These are phyloP conservation scores for Ceramica pisi DNA, from an alignment of 2,888 invertebrate genomes.

Conservation along the genomic window DNA sequence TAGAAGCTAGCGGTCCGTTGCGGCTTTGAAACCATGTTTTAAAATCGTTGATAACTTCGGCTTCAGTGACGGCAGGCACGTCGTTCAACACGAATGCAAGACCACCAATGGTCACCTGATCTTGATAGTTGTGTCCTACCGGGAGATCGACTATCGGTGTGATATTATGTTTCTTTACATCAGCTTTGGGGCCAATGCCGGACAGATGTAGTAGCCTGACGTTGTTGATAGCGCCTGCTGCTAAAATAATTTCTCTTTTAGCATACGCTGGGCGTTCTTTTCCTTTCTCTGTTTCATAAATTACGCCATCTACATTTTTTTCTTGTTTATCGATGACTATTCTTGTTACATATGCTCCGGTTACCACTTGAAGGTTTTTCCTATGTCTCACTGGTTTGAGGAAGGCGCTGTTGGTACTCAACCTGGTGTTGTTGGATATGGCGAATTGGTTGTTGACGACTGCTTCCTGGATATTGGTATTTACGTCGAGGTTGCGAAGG, in stretches of 20 bases:
- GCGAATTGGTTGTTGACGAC: slow-evolving; percentile 86
- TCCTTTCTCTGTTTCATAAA: slow-evolving; percentile 85
- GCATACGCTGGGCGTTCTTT: slow-evolving; percentile 84
- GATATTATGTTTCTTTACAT: slow-evolving; percentile 83
- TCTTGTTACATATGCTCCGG: slow-evolving; percentile 84
- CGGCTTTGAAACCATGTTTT: slow-evolving; percentile 87
- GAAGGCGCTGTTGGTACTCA: slow-evolving; percentile 86
- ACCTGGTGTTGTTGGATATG: slow-evolving; percentile 84
- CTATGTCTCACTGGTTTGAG: slow-evolving; percentile 84
- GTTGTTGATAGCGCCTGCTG: slow-evolving; percentile 87
- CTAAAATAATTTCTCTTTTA: slow-evolving; percentile 85
- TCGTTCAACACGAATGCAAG: slow-evolving; percentile 84
- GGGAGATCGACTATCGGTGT: slow-evolving; percentile 80
- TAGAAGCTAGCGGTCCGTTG: slow-evolving; percentile 84
- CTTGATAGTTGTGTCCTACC: slow-evolving; percentile 86
- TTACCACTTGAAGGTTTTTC: slow-evolving; percentile 83
- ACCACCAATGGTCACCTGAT: slow-evolving; percentile 87
- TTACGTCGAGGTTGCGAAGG: slow-evolving; percentile 83
- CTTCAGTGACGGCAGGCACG: slow-evolving; percentile 78
- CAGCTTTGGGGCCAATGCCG: slow-evolving; percentile 83
- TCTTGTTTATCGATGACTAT: slow-evolving; percentile 83
- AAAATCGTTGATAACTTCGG: slow-evolving; percentile 83
- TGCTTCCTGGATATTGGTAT: slow-evolving; percentile 85
- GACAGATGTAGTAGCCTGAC: slow-evolving; percentile 85
- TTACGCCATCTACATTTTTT: slow-evolving; percentile 82